phyloP scores from a whole-genome alignment of 2,113 vertebrate genomes.

The Rattus norvegicus region GRCr8 NC_086026.1:122510001-122510500 shows the following conservation, averaged over 20 bases:
- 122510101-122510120: constrained; percentile 43
- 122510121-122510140: constrained; percentile 1
- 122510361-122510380: neutral
- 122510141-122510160: neutral
- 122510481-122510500: neutral
- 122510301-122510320: too few species aligned
- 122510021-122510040: constrained; percentile 15
- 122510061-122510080: neutral
- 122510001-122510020: constrained; percentile 40
- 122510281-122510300: too few species aligned
- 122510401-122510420: neutral
- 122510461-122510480: neutral
- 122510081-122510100: constrained; percentile 1
- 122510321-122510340: neutral
- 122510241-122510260: neutral
- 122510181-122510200: constrained; percentile 21
- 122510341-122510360: neutral
- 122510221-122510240: constrained; percentile 20
- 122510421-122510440: neutral
- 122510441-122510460: neutral
- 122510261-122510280: neutral
- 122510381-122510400: neutral
- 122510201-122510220: constrained; percentile 59
- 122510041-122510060: constrained; percentile 2
- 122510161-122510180: constrained; percentile 37